Conservation (phyloP, 2,888 invertebrate genomes). For the Ectemnius continuus region DNA sequence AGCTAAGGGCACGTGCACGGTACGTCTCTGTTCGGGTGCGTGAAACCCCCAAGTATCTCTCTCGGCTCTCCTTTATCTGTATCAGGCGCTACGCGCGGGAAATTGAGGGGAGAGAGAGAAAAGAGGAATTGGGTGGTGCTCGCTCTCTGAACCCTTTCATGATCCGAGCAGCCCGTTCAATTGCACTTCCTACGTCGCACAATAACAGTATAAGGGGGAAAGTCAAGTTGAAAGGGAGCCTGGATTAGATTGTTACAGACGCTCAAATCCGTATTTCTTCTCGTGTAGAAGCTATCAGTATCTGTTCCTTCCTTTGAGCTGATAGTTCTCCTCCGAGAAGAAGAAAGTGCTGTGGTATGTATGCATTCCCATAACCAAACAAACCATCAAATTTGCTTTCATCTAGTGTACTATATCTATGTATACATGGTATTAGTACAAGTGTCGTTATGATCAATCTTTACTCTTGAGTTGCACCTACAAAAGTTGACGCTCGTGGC, state of each 20-base stretch:
- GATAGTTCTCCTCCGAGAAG: not conserved
- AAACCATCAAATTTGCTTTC: no score
- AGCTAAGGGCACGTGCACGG: conserved; percentile 14
- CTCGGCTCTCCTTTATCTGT: conserved; percentile 2
- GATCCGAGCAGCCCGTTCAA: conserved; percentile 38
- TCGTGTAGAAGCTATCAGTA: not conserved
- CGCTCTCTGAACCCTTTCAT: conserved; percentile 51
- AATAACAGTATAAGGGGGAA: conserved; percentile 35
- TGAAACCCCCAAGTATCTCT: conserved; percentile 20
- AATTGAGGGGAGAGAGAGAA: conserved; percentile 38
- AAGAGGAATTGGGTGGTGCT: conserved; percentile 39
- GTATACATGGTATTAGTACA: no score
- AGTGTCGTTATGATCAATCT: no score
- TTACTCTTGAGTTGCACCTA: no score
- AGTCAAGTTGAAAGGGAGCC: conserved; percentile 35
- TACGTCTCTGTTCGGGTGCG: conserved; percentile 25
- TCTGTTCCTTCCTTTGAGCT: not conserved
- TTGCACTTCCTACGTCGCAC: conserved; percentile 20
- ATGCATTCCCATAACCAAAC: no score
- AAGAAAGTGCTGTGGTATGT: no score
- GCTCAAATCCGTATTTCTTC: conserved; percentile 26
- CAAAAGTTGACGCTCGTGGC: no score
- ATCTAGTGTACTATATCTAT: no score
- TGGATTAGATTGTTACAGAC: conserved; percentile 41
- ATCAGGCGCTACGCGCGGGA: conserved; percentile 16